These are phyloP conservation scores for Aegypius monachus DNA, from an alignment of 2,113 vertebrate genomes.

Conservation along the genomic window DNA sequence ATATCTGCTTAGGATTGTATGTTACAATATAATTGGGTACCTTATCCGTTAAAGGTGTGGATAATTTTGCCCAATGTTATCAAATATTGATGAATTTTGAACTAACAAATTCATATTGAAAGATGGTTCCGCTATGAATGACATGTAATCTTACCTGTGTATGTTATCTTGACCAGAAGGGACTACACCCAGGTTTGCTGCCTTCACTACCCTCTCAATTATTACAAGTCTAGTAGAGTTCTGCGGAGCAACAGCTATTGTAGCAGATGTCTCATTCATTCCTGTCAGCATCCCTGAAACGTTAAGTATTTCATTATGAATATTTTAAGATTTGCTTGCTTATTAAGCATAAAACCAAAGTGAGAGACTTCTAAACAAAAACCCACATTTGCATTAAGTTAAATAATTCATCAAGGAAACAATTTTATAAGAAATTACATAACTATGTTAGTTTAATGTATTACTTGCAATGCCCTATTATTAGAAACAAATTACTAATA, in stretches of 20 bases:
- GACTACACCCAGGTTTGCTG: constrained; percentile 87
- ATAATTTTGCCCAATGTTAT: neutral
- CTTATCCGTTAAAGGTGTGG: neutral
- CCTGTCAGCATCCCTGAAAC: constrained; percentile 86
- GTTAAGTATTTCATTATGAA: neutral
- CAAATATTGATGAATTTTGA: neutral
- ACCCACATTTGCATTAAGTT: neutral
- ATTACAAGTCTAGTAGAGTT: constrained; percentile 76
- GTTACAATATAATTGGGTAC: neutral
- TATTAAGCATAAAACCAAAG: neutral
- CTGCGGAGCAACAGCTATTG: constrained; percentile 78
- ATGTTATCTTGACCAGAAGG: constrained; percentile 81
- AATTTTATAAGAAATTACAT: neutral
- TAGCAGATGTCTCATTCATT: constrained; percentile 91
- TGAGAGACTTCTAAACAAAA: neutral
- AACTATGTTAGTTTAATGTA: neutral
- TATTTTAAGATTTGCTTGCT: neutral
- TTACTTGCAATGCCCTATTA: neutral
- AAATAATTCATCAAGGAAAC: neutral
- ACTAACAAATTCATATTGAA: neutral
- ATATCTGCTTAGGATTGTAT: neutral
- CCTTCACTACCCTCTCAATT: constrained; percentile 80
- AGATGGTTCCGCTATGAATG: neutral
- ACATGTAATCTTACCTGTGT: constrained; percentile 78
- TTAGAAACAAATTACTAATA: neutral